Base-by-base conservation (phyloP, 1,140 invertebrate genomes). In the Triops longicaudatus region DNA sequence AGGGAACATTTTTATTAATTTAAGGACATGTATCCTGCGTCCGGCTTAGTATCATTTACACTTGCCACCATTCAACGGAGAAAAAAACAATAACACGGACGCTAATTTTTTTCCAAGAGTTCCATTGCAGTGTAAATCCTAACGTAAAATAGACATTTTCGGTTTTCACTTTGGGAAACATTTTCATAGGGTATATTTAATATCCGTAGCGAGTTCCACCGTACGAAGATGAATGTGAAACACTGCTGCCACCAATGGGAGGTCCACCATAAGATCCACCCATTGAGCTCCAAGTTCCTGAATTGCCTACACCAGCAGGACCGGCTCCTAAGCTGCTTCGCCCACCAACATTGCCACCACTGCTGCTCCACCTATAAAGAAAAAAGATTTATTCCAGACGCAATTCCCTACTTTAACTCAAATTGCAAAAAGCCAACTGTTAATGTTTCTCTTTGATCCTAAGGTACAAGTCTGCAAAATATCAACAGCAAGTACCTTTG, bases 401-500 rank as follows among this genome's bases (percentile, higher is more conserved):
- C 7, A 7, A 4, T 37, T 37, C 31, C 31, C n/a, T n/a, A 37
- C 31, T 2, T 37, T 37, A 37, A 2, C 31, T 37, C 31, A 37
- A n/a, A n/a, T n/a, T 37, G 31, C 31, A 2, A 2, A 7, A 37
- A 37, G 31, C 31, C 31, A 37, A 37, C 31, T 37, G 31, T 4
- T 7, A 37, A 37, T 37, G 50, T 63, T n/a, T 63, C 50, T 63
- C 50, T 63, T 63, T 63, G 50, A 63, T 63, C 50, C 50, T 63
- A 63, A 63, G 50, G 50, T 63, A 14, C 50, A 63, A 63, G 50
- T 63, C 50, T 63, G 50, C 50, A 63, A 63, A 63, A 6, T 22
- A 12, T 17, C 6, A 14, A 22, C 50, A 63, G 50, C 50, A 22
- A 63, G 50, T 63, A 63, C 50, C 50, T 63, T 63, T 63, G 50